Conservation (phyloP, 1,140 invertebrate species). For the Wiebesia pumilae region DNA sequence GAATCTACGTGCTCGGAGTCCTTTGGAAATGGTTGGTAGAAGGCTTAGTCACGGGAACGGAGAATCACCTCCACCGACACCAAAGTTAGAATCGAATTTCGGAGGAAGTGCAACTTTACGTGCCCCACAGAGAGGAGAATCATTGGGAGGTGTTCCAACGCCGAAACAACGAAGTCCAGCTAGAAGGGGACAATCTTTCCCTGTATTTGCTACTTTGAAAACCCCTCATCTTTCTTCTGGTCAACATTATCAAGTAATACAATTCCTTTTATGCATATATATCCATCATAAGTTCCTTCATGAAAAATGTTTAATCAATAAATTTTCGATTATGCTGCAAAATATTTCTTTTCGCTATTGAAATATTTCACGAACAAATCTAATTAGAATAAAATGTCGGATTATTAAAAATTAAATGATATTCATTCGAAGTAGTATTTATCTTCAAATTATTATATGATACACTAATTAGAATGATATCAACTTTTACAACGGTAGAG, state of each 20-base stretch:
- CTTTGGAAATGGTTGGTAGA: slow-evolving; percentile 70
- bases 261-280: background rate
- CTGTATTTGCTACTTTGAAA: slow-evolving; percentile 69
- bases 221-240: slow-evolving; percentile 58
- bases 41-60: slow-evolving; percentile 71
- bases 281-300: background rate
- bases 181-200: slow-evolving; percentile 72
- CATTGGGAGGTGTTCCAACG: slow-evolving; percentile 62
- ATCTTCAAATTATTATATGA: too few relatives aligned
- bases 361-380: too few relatives aligned
- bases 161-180: slow-evolving; percentile 71
- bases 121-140: slow-evolving; percentile 65
- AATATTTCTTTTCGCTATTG: too few relatives aligned
- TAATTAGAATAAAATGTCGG: too few relatives aligned
- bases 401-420: too few relatives aligned
- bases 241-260: slow-evolving; percentile 45
- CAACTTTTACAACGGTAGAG: too few relatives aligned
- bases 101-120: slow-evolving; percentile 56
- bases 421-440: too few relatives aligned
- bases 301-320: too few relatives aligned
- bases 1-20: slow-evolving; percentile 70
- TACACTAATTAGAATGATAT: too few relatives aligned
- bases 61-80: slow-evolving; percentile 66
- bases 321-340: too few relatives aligned
- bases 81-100: slow-evolving; percentile 37